Base-by-base conservation (phyloP, 1,140 invertebrate species). In the Gryon sp. region DNA sequence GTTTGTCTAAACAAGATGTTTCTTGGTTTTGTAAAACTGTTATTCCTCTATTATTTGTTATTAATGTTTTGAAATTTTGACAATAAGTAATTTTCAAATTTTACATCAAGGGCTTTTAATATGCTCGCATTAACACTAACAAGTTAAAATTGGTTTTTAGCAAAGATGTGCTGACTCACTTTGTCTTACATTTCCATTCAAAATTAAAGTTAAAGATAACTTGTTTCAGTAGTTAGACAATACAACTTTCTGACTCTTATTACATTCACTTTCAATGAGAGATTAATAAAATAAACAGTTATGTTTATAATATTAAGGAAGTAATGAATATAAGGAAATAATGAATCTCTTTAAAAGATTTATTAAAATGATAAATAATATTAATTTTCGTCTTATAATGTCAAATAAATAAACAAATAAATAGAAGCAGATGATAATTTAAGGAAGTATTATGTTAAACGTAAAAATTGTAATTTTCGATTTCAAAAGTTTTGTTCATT, bases 61-160 rank as follows among this genome's bases (percentile, higher is more conserved):
- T 43, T 45, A 26, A 41, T 28, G 32, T 43, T 16, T 3, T 32
- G 4, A 11, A 52, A 52, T 43, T 52, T 65, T 9, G 15, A 24
- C 12, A 22, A 52, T 32, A 52, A 65, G 46, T 26, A 16, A 43
- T 53, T 32, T 32, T 14, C 16, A 43, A 53, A 19, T 46, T 36
- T 55, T 26, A 7, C 18, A 6, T 12, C 9, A 22, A 55, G 24
- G 26, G 40, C 62, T 55, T 43, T 65, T 41, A 65, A 65, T 53
- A 52, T 65, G 18, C 32, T 9, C 3, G 16, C 12, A 30, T 43
- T 65, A 52, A 43, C 19, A 65, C 34, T 52, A 65, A 65, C 60
- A 52, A 52, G 60, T 14, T 32, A 34, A 65, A 65, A 65, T 52
- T 62, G 20, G 30, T 62, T 62, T 65, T 52, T 32, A 63, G 59